Evolutionary conservation across 2,113 vertebrate genomes (phyloP), one percentile per base, ranked within the genome.

Genomic region (Salvelinus namaycush): DNA sequence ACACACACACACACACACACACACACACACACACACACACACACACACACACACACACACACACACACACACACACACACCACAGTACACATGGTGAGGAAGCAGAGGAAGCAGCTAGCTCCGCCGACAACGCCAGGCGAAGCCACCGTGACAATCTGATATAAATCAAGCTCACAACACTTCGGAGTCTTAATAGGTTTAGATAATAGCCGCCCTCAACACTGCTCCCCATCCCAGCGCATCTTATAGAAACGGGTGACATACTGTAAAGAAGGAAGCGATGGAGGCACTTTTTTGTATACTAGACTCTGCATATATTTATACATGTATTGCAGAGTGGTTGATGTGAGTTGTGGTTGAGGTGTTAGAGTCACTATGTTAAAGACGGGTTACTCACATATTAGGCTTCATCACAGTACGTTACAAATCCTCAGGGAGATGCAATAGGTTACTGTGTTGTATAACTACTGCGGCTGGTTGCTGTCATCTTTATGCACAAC

Each of bases 311-410:
- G 24, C 34, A 24, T 57, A 3, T 70, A 69, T 60, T 60, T 22
- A 57, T 57, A 57, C 76, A n/a, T 72, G 69, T 67, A 74, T 81
- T 82, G 39, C 24, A 62, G 76, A 80, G 84, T 78, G 83, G 81
- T 83, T 76, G 14, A 51, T 16, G 51, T 18, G 51, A 2, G 81
- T 20, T 7, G 20, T 11, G 49, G 49, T 14, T 51, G 34, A 51
- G 76, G 84, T 78, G 73, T 78, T 3, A 51, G 72, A 83, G 74
- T 84, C 80, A 70, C 64, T n/a, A 68, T 77, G 69, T 80, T 77
- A 71, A 82, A 74, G 79, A 81, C 67, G 83, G 80, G 83, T 84
- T 79, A 29, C 79, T 78, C 68, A 34, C 73, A 76, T 75, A 72
- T 79, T 49, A 73, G 70, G 59, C 62, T 59, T 39, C 71, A 70